Percentiles rank a stretch among this genome's conserved stretches.
Conservation (phyloP, 2,888 invertebrate genomes). For the Brachyopa scutellaris region DNA sequence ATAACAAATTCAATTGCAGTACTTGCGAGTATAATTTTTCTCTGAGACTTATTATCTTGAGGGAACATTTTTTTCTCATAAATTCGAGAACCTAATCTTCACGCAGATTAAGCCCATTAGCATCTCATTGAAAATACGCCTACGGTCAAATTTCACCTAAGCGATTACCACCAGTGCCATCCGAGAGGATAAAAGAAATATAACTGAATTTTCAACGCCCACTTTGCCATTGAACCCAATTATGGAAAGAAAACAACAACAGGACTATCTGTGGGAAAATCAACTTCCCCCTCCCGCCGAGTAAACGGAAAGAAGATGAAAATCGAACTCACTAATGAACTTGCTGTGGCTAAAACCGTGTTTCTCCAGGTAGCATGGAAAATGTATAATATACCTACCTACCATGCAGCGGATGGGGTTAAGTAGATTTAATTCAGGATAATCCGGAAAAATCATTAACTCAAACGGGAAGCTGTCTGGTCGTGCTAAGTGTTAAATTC, state of each 20-base stretch:
- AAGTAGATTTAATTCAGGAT: slow-evolving; percentile 39
- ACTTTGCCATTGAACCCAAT: slow-evolving; percentile 12
- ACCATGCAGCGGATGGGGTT: slow-evolving; percentile 16
- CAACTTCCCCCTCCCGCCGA: background rate
- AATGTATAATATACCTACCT: background rate
- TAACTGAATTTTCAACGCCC: slow-evolving; percentile 29
- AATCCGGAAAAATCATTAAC: slow-evolving; percentile 28
- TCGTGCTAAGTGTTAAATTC: background rate
- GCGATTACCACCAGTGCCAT: slow-evolving; percentile 14
- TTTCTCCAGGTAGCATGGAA: slow-evolving; percentile 1
- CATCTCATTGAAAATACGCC: slow-evolving; percentile 20
- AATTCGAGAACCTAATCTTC: slow-evolving; percentile 21
- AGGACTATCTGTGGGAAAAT: background rate
- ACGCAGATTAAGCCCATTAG: slow-evolving; percentile 42
- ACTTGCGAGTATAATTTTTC: no score
- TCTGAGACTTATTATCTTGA: background rate
- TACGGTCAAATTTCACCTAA: background rate
- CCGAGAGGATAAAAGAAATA: background rate
- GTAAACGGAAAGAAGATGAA: background rate
- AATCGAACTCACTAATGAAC: slow-evolving; percentile 14
- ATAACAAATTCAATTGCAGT: no score
- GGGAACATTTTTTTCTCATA: background rate
- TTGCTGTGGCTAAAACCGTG: background rate
- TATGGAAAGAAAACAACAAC: slow-evolving; percentile 11
- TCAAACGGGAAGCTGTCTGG: background rate